Evolutionary conservation across 1,140 invertebrate species (phyloP).

Genomic region (Rhopalosiphum padi): DNA sequence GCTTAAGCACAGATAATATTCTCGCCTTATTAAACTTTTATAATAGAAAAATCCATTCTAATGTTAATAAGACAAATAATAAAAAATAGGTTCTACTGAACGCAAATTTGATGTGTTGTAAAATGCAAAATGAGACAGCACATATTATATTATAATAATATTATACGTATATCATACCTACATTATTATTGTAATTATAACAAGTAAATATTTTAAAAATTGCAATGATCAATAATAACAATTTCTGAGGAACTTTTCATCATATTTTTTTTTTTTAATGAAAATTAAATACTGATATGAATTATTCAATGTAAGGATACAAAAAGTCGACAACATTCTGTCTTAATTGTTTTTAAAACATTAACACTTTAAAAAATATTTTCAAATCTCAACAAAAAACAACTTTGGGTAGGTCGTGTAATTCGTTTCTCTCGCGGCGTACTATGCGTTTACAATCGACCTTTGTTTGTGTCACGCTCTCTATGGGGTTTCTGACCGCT

Average conservation of each 20-base stretch:
- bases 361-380: neutral
- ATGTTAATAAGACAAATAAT: too few relatives aligned
- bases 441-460: neutral
- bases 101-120: too few relatives aligned
- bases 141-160: neutral
- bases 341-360: neutral
- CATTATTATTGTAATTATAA: neutral
- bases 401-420: conserved; percentile 5
- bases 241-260: neutral
- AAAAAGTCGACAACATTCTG: neutral
- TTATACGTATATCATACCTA: neutral
- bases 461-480: conserved; percentile 6
- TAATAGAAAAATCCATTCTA: too few relatives aligned
- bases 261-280: neutral
- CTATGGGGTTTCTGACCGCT: conserved; percentile 22
- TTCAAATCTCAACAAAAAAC: neutral
- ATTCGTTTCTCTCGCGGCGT: neutral
- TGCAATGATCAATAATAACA: neutral
- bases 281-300: neutral
- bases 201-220: neutral
- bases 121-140: too few relatives aligned
- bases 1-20: too few relatives aligned
- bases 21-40: too few relatives aligned
- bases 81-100: too few relatives aligned
- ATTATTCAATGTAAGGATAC: neutral